Evolutionary conservation across 2,113 vertebrate genomes (phyloP), one percentile per base, ranked within the genome.

Genomic region (Scatophagus argus): DNA sequence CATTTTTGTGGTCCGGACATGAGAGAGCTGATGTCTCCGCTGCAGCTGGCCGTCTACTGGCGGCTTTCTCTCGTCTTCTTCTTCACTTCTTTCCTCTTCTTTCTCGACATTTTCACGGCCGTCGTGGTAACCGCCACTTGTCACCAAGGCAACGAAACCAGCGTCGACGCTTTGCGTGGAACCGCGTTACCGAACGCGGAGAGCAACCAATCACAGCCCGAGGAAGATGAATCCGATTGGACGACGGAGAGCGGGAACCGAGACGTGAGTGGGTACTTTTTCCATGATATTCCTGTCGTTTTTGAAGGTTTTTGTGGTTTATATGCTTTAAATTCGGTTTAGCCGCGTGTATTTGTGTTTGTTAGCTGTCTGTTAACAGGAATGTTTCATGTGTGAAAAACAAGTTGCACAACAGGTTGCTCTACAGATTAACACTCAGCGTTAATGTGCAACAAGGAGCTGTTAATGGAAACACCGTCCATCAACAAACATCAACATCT

Each of bases 11-110:
- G 10, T 14, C 12, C 38, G 3, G 31, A 19, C 38, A n/a, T 8
- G 27, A 23, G 3, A 8, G 19, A 1, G 19, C 2, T 1, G 0
- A 70, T 89, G 90, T 91, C 90, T 39, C 90, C 91, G 9, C 87
- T 93, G 78, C 92, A 93, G 84, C 32, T 82, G 11, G 80, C 91
- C 27, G 89, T 91, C 16, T 91, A 88, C 72, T 92, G 89, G 86
- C 90, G 91, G 1, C 76, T 93, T 13, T 64, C 81, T 0, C 75
- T 92, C 29, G 10, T 88, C 66, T 88, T 90, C 68, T n/a, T 90
- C 76, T 89, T 92, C 77, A 76, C 8, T 2, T 38, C 92, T 0
- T 92, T 92, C 36, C 75, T 91, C 8, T 93, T 91, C 72, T 93
- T 91, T 10, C 54, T 92, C 8, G 92, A 93, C 79, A 85, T 90